phyloP scores from a whole-genome alignment of 2,888 invertebrate species.

The Andrena praecox region DNA sequence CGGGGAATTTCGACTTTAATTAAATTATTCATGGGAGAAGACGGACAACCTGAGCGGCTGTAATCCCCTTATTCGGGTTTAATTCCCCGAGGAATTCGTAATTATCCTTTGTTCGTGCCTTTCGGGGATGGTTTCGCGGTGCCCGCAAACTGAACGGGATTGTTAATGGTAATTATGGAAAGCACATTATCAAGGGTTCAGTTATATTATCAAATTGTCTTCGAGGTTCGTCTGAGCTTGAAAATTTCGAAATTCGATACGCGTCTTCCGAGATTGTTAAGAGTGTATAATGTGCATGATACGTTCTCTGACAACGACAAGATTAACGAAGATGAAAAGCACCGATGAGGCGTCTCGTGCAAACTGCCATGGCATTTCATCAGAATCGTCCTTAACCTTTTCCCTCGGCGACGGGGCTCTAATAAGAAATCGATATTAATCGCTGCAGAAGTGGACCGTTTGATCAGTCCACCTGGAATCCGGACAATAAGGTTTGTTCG shows the following conservation, averaged over 20 bases:
- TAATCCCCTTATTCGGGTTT: slow-evolving; percentile 53
- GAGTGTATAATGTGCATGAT: no score
- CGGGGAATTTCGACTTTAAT: slow-evolving; percentile 46
- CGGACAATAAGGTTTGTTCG: slow-evolving; percentile 14
- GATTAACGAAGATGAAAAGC: background rate
- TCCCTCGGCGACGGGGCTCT: background rate
- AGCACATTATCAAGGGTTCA: background rate
- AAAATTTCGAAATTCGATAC: no score
- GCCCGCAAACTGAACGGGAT: background rate
- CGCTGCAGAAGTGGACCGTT: slow-evolving; percentile 6
- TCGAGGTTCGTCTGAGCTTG: no score
- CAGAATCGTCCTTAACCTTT: slow-evolving; percentile 40
- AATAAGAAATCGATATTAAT: slow-evolving; percentile 52
- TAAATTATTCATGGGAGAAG: slow-evolving; percentile 54
- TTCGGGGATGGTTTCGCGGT: background rate
- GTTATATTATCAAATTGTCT: no score
- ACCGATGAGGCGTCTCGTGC: slow-evolving; percentile 22
- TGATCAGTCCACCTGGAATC: slow-evolving; percentile 9
- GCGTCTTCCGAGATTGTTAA: no score
- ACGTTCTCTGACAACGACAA: no score
- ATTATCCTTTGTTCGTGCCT: slow-evolving; percentile 32
- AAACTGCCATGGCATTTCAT: slow-evolving; percentile 46
- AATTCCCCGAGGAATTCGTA: slow-evolving; percentile 53
- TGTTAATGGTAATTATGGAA: background rate
- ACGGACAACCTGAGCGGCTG: slow-evolving; percentile 28